These are phyloP conservation scores for Rhabditophanes sp. DNA, from an alignment of 2,888 invertebrate genomes.

Conservation along the genomic window DNA sequence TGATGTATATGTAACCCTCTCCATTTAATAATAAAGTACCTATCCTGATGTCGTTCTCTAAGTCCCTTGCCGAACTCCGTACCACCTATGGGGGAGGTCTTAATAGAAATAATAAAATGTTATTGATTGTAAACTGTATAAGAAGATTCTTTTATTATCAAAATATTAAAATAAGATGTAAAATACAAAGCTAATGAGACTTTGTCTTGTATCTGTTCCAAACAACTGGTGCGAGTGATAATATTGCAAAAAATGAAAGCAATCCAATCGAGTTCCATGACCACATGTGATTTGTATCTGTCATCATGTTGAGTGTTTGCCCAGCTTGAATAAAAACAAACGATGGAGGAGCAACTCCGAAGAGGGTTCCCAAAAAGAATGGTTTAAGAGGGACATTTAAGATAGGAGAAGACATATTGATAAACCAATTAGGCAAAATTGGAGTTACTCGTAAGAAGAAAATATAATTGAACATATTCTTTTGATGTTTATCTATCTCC, in stretches of 20 bases:
- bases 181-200: no score
- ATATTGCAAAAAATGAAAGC: conserved; percentile 61
- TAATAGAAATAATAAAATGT: no score
- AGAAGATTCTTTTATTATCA: no score
- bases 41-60: no score
- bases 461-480: conserved; percentile 82
- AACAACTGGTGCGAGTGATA: conserved; percentile 74
- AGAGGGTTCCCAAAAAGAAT: conserved; percentile 85
- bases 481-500: conserved; percentile 61
- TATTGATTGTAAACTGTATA: no score
- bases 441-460: conserved; percentile 91
- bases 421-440: conserved; percentile 96
- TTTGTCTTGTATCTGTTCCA: no score
- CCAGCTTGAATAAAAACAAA: conserved; percentile 94
- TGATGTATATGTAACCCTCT: no score
- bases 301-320: conserved; percentile 77
- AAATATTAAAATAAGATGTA: no score
- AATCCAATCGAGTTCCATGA: conserved; percentile 70
- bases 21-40: no score
- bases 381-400: conserved; percentile 80
- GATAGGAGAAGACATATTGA: conserved; percentile 85
- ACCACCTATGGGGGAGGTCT: no score
- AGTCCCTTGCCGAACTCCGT: no score
- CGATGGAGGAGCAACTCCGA: conserved; percentile 88
- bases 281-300: conserved; percentile 57